Percentiles rank a stretch among this genome's conserved stretches.
phyloP scores from a whole-genome alignment of 2,888 invertebrate species.

The Erebia epiphron region DNA sequence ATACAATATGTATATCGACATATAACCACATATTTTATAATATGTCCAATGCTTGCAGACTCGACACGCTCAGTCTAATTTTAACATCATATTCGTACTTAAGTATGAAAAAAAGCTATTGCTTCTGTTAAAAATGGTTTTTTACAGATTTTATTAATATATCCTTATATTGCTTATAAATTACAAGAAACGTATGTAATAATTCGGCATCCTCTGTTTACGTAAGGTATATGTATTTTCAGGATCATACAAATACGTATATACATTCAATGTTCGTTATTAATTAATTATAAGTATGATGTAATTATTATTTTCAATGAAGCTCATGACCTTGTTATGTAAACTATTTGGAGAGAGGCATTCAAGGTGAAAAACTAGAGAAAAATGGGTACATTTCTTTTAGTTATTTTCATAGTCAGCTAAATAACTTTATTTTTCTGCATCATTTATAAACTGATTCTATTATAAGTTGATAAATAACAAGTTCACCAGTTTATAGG shows the following conservation, averaged over 20 bases:
- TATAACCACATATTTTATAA: not conserved
- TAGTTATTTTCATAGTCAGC: no score
- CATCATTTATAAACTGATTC: no score
- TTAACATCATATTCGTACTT: not conserved
- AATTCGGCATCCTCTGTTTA: constrained; percentile 11
- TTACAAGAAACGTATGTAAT: not conserved
- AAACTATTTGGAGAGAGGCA: constrained; percentile 46
- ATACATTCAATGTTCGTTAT: constrained; percentile 22
- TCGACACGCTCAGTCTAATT: not conserved
- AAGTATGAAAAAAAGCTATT: no score
- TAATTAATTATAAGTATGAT: constrained; percentile 33
- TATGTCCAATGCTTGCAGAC: not conserved
- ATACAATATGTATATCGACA: not conserved
- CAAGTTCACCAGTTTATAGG: no score
- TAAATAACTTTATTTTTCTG: no score
- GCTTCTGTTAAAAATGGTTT: no score
- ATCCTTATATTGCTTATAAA: no score
- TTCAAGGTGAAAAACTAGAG: constrained; percentile 47
- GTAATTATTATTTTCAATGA: constrained; percentile 43
- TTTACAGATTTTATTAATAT: no score
- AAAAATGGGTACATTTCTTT: no score
- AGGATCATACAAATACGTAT: constrained; percentile 20
- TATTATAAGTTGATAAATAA: no score
- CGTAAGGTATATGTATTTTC: not conserved
- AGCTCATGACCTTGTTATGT: constrained; percentile 41